Percentiles rank a stretch among this genome's conserved stretches.
Conservation (phyloP, 2,113 vertebrate genomes). For the Oryzias melastigma region DNA sequence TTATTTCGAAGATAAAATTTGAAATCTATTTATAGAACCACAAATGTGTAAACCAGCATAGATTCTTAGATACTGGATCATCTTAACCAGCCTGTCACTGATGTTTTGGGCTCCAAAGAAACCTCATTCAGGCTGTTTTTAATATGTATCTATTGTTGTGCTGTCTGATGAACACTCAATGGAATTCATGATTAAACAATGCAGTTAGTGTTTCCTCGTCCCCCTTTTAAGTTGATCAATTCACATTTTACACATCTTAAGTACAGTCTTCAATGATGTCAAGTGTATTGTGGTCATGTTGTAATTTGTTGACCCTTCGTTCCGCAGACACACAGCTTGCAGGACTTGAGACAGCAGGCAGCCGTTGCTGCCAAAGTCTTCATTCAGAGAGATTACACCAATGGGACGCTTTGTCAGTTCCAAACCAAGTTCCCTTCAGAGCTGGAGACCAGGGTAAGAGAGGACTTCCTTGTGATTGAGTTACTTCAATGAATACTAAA, state of each 20-base stretch:
- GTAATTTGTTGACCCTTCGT: constrained; percentile 56
- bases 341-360: constrained; percentile 90
- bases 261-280: not conserved
- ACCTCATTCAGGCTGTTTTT: no score
- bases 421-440: constrained; percentile 95
- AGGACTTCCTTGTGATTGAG: not conserved
- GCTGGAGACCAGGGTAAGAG: constrained; percentile 90
- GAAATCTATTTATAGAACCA: no score
- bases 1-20: no score
- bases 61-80: no score
- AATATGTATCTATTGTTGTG: not conserved
- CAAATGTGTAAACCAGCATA: no score
- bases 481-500: not conserved
- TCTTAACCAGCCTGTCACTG: no score
- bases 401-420: constrained; percentile 95
- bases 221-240: no score
- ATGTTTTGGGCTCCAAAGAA: no score
- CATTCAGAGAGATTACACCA: constrained; percentile 93
- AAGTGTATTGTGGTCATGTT: not conserved
- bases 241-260: no score
- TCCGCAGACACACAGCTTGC: constrained; percentile 87
- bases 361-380: constrained; percentile 94
- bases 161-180: not conserved
- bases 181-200: no score
- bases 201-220: no score